phyloP scores from a whole-genome alignment of 2,113 vertebrate species.

The Terrapene triunguis region DNA sequence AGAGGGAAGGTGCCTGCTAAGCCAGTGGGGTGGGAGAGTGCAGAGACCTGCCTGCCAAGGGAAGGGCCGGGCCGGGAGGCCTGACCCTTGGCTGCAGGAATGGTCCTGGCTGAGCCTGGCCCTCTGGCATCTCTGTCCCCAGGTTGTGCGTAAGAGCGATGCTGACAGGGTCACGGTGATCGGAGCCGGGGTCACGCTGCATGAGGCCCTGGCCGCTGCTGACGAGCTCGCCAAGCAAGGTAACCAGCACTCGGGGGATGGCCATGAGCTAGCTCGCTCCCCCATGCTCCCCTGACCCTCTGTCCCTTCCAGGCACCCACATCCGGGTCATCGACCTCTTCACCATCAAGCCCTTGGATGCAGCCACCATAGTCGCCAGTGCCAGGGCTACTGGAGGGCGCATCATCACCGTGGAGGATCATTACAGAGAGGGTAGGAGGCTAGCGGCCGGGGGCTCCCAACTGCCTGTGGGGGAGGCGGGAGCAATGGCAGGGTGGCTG shows the following conservation, averaged over 20 bases:
- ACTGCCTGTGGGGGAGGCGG: no score
- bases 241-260: conserved; percentile 13
- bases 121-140: background rate
- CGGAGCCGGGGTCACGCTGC: conserved; percentile 89
- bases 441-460: no score
- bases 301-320: conserved; percentile 77
- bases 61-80: no score
- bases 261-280: background rate
- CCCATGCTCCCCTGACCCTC: background rate
- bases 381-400: conserved; percentile 84
- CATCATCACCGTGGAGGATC: conserved; percentile 91
- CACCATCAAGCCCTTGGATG: conserved; percentile 91
- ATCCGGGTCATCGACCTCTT: conserved; percentile 89
- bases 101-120: background rate
- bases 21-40: no score
- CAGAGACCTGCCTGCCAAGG: no score
- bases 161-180: conserved; percentile 85
- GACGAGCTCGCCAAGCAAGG: conserved; percentile 83
- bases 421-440: conserved; percentile 86
- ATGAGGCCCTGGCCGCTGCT: conserved; percentile 87
- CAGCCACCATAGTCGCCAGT: conserved; percentile 82
- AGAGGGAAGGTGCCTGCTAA: background rate
- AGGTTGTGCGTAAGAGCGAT: conserved; percentile 85
- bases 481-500: no score
- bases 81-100: no score